phyloP scores from a whole-genome alignment of 2,113 vertebrate genomes.

The Cricetomys ansorgei region DNA sequence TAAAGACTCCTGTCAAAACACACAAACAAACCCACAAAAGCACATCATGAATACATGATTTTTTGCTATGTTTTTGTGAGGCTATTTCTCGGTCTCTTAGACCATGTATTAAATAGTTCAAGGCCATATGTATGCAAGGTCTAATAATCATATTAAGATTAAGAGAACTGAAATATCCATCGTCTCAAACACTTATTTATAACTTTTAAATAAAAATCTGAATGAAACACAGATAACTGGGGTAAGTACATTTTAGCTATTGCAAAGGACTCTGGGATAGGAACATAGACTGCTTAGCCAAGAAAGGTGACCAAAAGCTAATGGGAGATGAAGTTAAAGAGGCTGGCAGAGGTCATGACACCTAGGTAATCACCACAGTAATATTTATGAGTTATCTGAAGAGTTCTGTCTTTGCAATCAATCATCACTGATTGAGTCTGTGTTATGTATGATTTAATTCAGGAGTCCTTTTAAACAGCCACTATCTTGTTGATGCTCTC shows the following conservation, averaged over 20 bases:
- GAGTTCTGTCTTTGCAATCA: neutral
- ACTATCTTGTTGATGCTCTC: neutral
- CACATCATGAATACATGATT: neutral
- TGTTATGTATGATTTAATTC: neutral
- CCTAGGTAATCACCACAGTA: neutral
- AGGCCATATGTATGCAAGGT: neutral
- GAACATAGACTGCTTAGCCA: neutral
- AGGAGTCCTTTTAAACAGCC: neutral
- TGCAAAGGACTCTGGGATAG: neutral
- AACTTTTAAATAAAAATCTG: neutral
- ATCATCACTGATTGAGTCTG: neutral
- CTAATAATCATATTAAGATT: neutral
- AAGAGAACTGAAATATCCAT: neutral
- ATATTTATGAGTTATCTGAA: neutral
- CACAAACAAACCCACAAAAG: conserved; percentile 49
- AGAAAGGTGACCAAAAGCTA: neutral
- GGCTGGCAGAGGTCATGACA: neutral
- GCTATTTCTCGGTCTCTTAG: neutral
- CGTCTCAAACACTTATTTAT: neutral
- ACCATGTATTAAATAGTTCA: neutral
- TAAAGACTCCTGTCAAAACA: conserved; percentile 41
- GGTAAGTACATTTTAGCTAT: neutral
- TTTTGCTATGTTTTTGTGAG: conserved; percentile 19
- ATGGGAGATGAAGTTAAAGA: neutral
- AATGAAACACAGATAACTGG: neutral